A percentile compares a stretch with the other conserved stretches of the same genome.
These are phyloP conservation scores for Gouania willdenowi DNA, from an alignment of 2,797 vertebrate genomes.

Conservation along the genomic window DNA sequence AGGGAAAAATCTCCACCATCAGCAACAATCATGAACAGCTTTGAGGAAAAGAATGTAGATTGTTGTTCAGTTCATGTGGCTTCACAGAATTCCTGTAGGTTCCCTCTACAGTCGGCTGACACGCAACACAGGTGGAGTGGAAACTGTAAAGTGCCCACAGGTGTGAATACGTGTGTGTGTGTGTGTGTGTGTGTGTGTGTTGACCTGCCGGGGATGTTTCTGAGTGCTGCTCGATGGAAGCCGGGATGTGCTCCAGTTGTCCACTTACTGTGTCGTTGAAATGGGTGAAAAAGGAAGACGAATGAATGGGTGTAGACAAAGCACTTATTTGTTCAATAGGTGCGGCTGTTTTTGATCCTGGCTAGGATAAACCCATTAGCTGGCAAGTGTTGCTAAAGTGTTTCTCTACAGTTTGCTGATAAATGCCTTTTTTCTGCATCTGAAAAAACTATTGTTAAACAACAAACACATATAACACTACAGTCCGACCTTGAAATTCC, in stretches of 20 bases:
- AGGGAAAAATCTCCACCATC: too few species aligned
- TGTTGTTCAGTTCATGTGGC: conserved; percentile 4
- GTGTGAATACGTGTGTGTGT: conserved; percentile 35
- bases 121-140: conserved; percentile 21
- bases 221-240: neutral
- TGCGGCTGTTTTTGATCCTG: conserved; percentile 4
- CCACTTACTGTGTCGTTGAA: conserved; percentile 3
- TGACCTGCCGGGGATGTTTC: conserved; percentile 21
- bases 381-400: too few species aligned
- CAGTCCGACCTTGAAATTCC: too few species aligned
- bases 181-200: conserved; percentile 33
- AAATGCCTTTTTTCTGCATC: neutral
- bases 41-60: neutral
- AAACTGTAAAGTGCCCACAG: conserved; percentile 43
- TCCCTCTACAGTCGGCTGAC: conserved; percentile 7
- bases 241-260: conserved; percentile 7
- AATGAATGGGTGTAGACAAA: neutral
- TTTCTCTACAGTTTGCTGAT: too few species aligned
- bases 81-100: conserved; percentile 12
- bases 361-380: neutral
- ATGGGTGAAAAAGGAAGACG: conserved; percentile 8
- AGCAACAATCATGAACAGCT: conserved; percentile 1
- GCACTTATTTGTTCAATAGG: neutral
- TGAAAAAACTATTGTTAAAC: neutral
- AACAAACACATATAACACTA: conserved; percentile 3